Evolutionary conservation across 2,797 vertebrate genomes (phyloP).

Genomic region (Rhynchotus rufescens): DNA sequence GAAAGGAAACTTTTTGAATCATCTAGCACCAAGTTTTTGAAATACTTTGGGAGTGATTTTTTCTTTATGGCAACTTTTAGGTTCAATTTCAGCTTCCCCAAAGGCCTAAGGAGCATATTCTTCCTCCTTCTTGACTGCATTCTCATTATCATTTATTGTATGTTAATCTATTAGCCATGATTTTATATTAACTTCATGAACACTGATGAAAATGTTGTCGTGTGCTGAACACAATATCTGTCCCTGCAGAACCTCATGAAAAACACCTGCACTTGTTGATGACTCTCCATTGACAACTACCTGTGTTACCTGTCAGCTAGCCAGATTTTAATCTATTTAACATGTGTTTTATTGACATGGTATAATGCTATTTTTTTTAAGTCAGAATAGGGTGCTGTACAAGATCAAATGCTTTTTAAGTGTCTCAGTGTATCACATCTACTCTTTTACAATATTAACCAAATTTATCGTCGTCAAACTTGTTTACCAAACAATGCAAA

Average conservation of each 20-base stretch:
- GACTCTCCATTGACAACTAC: neutral
- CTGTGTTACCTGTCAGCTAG: neutral
- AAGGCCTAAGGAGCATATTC: accelerated
- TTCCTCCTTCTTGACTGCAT: neutral
- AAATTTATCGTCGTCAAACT: neutral
- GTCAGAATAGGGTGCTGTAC: neutral
- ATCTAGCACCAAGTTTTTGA: neutral
- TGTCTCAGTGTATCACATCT: neutral
- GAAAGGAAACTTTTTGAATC: neutral
- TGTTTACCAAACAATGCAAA: neutral
- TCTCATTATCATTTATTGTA: neutral
- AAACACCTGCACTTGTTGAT: neutral
- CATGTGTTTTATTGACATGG: neutral
- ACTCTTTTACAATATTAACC: neutral
- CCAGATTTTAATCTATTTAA: neutral
- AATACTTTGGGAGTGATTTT: neutral
- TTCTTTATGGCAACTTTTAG: neutral
- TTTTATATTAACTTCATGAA: neutral
- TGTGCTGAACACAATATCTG: neutral
- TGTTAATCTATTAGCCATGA: neutral
- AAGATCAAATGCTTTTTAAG: neutral
- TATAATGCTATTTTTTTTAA: neutral
- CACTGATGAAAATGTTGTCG: neutral
- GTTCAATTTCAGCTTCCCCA: neutral
- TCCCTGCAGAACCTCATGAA: neutral